Conservation (phyloP, 2,888 invertebrate species). For the Dusona sp. region DNA sequence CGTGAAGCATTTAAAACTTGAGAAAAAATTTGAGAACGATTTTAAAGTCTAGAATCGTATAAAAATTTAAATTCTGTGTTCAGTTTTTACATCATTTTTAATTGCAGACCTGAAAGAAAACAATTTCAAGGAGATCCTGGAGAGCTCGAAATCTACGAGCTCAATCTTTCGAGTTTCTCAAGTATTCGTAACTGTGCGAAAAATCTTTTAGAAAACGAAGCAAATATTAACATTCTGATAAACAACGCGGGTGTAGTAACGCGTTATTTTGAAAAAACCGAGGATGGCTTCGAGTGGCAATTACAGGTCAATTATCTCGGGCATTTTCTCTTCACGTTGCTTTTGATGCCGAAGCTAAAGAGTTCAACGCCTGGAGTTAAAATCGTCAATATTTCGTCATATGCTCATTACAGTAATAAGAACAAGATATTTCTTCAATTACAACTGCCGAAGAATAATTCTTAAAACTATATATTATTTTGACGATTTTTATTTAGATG, state of each 20-base stretch:
- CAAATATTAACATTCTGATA: constrained; percentile 88
- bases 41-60: not conserved
- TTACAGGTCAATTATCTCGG: constrained; percentile 89
- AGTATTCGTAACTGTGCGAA: constrained; percentile 87
- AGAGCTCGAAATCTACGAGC: constrained; percentile 76
- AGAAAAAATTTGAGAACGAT: too few species aligned
- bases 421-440: not conserved
- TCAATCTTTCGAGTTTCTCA: constrained; percentile 86
- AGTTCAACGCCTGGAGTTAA: constrained; percentile 84
- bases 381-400: constrained; percentile 88
- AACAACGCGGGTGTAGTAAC: constrained; percentile 91
- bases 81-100: not conserved
- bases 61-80: not conserved
- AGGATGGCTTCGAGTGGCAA: constrained; percentile 89
- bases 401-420: constrained; percentile 85
- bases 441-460: too few species aligned
- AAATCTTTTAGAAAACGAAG: constrained; percentile 83
- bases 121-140: constrained; percentile 76
- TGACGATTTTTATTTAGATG: constrained; percentile 81
- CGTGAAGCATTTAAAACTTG: too few species aligned
- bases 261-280: constrained; percentile 87
- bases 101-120: constrained; percentile 71
- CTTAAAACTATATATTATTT: too few species aligned
- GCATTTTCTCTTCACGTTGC: constrained; percentile 87
- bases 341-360: constrained; percentile 87